Conservation (phyloP, 2,113 vertebrate genomes). For the Sminthopsis crassicaudata region DNA sequence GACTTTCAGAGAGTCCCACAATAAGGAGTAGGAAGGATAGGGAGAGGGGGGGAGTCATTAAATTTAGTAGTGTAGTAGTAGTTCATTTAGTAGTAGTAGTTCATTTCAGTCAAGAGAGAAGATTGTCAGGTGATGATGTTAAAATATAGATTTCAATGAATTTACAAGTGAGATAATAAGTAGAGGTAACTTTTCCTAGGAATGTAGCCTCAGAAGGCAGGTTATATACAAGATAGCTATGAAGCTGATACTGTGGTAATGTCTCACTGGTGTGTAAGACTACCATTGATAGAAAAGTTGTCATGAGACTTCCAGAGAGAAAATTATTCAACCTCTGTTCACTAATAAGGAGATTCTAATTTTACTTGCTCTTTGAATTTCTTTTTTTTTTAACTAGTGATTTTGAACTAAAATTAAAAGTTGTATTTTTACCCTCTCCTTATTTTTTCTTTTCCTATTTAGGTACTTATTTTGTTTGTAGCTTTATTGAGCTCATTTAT, state of each 20-base stretch:
- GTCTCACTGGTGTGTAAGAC: neutral
- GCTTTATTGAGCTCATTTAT: conserved; percentile 90
- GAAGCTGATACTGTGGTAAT: neutral
- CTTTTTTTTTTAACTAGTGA: neutral
- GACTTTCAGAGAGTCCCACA: too few relatives aligned
- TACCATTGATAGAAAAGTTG: neutral
- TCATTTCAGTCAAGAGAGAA: too few relatives aligned
- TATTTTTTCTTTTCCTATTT: conserved; percentile 50
- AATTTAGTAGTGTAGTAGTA: too few relatives aligned
- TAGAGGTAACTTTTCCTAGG: too few relatives aligned
- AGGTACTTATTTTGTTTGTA: conserved; percentile 92
- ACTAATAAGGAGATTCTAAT: neutral
- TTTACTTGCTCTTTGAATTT: neutral
- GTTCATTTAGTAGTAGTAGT: too few relatives aligned
- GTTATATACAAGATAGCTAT: neutral
- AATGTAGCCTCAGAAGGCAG: neutral
- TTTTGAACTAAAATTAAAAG: neutral
- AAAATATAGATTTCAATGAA: too few relatives aligned
- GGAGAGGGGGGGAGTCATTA: too few relatives aligned
- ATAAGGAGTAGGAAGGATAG: too few relatives aligned
- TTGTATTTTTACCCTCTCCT: neutral
- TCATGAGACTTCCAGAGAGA: neutral
- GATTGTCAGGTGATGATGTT: too few relatives aligned
- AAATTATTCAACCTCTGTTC: neutral
- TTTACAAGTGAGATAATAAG: too few relatives aligned